phyloP scores from a whole-genome alignment of 2,888 invertebrate genomes.

The Hyalella azteca region DNA sequence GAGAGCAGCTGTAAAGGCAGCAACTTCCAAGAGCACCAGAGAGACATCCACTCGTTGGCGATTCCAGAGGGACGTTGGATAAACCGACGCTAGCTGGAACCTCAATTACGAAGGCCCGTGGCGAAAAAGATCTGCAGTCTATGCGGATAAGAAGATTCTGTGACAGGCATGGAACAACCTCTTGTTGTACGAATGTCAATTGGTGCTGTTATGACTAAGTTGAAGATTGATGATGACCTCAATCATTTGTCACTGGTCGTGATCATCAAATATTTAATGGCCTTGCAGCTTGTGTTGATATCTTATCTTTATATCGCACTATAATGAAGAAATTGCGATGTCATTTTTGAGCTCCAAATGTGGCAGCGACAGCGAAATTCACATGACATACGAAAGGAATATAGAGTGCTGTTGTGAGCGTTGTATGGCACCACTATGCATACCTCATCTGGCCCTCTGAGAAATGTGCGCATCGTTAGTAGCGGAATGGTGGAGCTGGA shows the following conservation, averaged over 20 bases:
- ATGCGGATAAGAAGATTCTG: no score
- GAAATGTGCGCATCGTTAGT: constrained; percentile 14
- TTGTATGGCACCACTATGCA: constrained; percentile 25
- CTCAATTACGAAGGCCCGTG: not conserved
- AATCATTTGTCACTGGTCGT: no score
- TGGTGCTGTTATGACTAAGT: no score
- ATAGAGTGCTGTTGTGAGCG: constrained; percentile 22
- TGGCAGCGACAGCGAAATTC: not conserved
- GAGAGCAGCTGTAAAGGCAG: no score
- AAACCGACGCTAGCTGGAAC: not conserved
- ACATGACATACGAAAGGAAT: constrained; percentile 9
- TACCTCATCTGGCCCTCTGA: constrained; percentile 33
- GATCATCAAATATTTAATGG: no score
- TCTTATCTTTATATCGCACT: no score
- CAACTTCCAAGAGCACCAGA: not conserved
- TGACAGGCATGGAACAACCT: no score
- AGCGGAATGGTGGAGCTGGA: constrained; percentile 2
- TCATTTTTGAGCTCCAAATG: no score
- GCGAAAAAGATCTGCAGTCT: not conserved
- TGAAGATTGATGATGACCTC: no score
- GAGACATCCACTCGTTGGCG: not conserved
- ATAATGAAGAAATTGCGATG: no score
- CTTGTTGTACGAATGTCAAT: no score
- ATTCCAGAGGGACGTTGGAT: not conserved
- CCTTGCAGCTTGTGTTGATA: no score